Conservation (phyloP, 2,797 vertebrate species). For the Chiloscyllium punctatum region DNA sequence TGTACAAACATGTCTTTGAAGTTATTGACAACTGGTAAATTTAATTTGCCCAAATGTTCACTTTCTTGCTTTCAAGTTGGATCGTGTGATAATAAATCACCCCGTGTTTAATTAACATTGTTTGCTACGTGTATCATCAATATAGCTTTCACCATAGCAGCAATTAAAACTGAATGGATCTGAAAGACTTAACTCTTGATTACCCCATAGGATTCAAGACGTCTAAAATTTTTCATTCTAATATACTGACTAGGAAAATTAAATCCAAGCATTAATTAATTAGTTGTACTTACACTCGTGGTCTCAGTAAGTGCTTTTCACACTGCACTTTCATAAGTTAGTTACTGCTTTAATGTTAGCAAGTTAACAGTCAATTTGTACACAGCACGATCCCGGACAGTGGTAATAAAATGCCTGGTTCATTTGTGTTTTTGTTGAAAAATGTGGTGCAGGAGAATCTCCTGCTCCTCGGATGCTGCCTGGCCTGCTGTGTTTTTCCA, state of each 20-base stretch:
- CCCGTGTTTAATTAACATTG: slow-evolving; percentile 2
- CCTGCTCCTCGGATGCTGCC: too few species aligned
- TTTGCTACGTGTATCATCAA: background rate
- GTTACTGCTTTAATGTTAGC: background rate
- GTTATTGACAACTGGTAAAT: background rate
- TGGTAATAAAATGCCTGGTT: background rate
- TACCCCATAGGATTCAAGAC: too few species aligned
- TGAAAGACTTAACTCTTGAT: background rate
- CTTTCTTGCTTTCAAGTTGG: background rate
- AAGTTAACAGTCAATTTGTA: background rate
- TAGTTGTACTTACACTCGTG: background rate
- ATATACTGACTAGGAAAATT: too few species aligned
- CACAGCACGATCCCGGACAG: background rate
- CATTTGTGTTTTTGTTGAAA: too few species aligned
- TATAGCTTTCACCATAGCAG: background rate
- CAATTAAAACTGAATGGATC: background rate
- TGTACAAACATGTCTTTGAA: background rate
- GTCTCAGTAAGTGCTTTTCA: background rate
- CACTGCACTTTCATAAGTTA: background rate
- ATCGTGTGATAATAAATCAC: background rate
- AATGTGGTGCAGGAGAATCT: too few species aligned
- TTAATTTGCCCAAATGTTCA: background rate
- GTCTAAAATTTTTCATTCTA: too few species aligned
- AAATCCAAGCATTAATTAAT: too few species aligned
- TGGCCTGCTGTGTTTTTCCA: too few species aligned